phyloP scores from a whole-genome alignment of 2,113 vertebrate species.

The Lepidothrix coronata region DNA sequence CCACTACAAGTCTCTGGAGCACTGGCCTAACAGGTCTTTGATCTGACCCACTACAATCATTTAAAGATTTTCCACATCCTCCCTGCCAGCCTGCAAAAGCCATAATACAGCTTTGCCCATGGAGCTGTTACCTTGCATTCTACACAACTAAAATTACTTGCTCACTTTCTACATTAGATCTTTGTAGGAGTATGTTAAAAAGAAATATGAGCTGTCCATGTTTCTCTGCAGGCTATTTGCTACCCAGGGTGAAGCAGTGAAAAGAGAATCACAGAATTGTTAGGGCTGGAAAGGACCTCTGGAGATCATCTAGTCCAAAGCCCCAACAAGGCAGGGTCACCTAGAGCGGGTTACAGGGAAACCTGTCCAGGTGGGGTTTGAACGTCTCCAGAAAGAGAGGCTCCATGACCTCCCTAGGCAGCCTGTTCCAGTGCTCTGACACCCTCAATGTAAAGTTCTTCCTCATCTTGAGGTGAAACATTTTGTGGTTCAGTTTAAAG shows the following conservation, averaged over 20 bases:
- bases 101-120: rapidly evolving
- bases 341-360: not conserved
- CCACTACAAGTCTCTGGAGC: no score
- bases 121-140: no score
- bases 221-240: not conserved
- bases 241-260: rapidly evolving
- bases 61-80: not conserved
- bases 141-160: not conserved
- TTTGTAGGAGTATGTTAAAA: not conserved
- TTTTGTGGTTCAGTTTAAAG: not conserved
- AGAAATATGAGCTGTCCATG: rapidly evolving
- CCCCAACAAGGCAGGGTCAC: not conserved
- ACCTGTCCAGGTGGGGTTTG: not conserved
- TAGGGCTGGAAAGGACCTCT: not conserved
- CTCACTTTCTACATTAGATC: rapidly evolving
- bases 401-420: not conserved
- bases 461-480: not conserved
- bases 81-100: not conserved
- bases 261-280: no score
- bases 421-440: not conserved
- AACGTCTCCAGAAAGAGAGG: not conserved
- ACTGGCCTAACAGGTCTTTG: not conserved
- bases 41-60: no score
- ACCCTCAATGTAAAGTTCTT: not conserved
- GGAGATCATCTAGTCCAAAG: not conserved